These are phyloP conservation scores for Lithobates sylvaticus DNA, from an alignment of 2,797 vertebrate species.

Conservation along the genomic window DNA sequence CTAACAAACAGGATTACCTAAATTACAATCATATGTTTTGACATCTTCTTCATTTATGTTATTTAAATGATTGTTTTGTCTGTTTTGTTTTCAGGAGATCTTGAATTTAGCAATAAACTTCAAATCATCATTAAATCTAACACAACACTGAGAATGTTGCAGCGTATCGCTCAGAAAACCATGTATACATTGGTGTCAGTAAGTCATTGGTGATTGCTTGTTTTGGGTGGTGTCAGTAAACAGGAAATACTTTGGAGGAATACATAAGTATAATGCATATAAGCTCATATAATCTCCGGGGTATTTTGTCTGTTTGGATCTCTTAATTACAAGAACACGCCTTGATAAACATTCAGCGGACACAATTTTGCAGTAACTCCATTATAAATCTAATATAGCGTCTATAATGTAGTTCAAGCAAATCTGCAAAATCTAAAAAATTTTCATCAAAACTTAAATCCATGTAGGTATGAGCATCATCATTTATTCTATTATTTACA, in stretches of 20 bases:
- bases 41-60: neutral
- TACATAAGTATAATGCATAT: slow-evolving; percentile 25
- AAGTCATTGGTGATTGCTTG: slow-evolving; percentile 1
- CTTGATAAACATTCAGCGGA: slow-evolving; percentile 46
- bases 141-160: too few relatives aligned
- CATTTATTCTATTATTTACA: too few relatives aligned
- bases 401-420: neutral
- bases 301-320: slow-evolving; percentile 44
- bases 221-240: slow-evolving; percentile 44
- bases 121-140: neutral
- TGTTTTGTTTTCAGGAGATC: neutral
- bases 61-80: neutral
- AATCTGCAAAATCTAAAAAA: too few relatives aligned
- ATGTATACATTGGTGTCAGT: neutral
- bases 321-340: slow-evolving; percentile 40
- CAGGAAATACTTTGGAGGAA: slow-evolving; percentile 31
- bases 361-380: slow-evolving; percentile 23
- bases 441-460: too few relatives aligned
- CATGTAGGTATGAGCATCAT: too few relatives aligned
- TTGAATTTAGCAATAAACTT: neutral
- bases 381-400: neutral
- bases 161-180: neutral
- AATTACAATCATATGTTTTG: neutral
- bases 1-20: neutral
- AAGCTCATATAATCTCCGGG: slow-evolving; percentile 20